Base-by-base conservation (phyloP, 2,113 vertebrate species). In the Anas platyrhynchos region DNA sequence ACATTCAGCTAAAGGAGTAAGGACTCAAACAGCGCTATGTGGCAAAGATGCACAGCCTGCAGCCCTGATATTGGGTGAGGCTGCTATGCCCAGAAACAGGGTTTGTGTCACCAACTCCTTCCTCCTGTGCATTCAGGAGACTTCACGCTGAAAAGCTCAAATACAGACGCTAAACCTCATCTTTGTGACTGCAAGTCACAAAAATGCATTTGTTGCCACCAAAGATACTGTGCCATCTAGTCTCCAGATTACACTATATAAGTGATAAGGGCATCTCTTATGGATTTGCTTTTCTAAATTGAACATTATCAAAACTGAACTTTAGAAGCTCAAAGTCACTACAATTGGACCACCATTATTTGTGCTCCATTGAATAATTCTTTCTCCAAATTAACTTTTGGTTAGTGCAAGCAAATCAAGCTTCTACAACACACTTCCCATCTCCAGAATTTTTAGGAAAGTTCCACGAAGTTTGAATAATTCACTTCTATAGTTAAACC, bases 11-110 rank as follows among this genome's bases (percentile, higher is more conserved):
- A 32, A n/a, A 56, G 9, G 2, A 76, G 21, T 4, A 17, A 2
- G 25, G 74, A 76, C 41, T 61, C 36, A n/a, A 67, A 63, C 59
- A 54, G n/a, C 0, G 1, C 27, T 22, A 1, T 2, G 26, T 3
- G 21, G 46, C 32, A 54, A 48, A 62, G 71, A 12, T 15, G 34
- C 17, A 25, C 7, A 11, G 79, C 14, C 46, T 18, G 44, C 3
- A 86, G 32, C 48, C 16, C 36, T 32, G 10, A 21, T 7, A 52
- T 0, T 18, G 41, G 26, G 12, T 16, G 4, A 4, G 31, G 54
- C 48, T 65, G 31, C 48, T 73, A 7, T 13, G 38, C 59, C 59
- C 52, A 41, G 46, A 22, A 41, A 20, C 41, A 36, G 11, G 9
- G 77, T 78, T 23, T 34, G 5, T 21, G 22, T 14, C 65, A 69